Percentiles rank a stretch among this genome's conserved stretches.
These are phyloP conservation scores for Archilochus colubris DNA, from an alignment of 2,113 vertebrate genomes.

Conservation along the genomic window DNA sequence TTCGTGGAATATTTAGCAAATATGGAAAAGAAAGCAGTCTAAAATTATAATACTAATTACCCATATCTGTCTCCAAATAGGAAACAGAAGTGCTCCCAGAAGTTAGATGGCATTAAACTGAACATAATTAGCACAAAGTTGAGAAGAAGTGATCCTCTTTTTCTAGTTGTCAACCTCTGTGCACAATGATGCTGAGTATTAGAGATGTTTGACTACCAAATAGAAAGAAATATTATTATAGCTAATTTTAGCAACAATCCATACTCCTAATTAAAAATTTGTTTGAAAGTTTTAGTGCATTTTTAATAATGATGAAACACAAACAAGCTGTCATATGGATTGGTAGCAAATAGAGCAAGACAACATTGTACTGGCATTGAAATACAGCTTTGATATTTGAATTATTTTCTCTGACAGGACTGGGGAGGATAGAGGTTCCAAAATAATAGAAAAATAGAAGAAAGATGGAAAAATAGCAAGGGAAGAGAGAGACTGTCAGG, in stretches of 20 bases:
- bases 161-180: neutral
- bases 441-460: conserved; percentile 17
- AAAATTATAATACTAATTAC: neutral
- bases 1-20: neutral
- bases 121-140: conserved; percentile 20
- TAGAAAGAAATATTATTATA: neutral
- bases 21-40: neutral
- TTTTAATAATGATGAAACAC: neutral
- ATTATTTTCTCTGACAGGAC: neutral
- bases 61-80: neutral
- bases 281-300: neutral
- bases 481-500: neutral
- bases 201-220: neutral
- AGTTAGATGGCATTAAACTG: conserved; percentile 1
- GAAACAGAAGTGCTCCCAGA: neutral
- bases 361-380: neutral
- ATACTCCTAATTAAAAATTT: neutral
- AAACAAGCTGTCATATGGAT: neutral
- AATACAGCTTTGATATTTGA: neutral
- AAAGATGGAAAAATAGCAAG: neutral
- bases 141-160: neutral
- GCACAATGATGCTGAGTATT: neutral
- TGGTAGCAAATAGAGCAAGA: neutral
- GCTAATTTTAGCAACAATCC: neutral
- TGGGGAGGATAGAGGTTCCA: neutral